Evolutionary conservation across 2,888 invertebrate genomes (phyloP), one percentile per base, ranked within the genome.

Genomic region (Macaria notata): DNA sequence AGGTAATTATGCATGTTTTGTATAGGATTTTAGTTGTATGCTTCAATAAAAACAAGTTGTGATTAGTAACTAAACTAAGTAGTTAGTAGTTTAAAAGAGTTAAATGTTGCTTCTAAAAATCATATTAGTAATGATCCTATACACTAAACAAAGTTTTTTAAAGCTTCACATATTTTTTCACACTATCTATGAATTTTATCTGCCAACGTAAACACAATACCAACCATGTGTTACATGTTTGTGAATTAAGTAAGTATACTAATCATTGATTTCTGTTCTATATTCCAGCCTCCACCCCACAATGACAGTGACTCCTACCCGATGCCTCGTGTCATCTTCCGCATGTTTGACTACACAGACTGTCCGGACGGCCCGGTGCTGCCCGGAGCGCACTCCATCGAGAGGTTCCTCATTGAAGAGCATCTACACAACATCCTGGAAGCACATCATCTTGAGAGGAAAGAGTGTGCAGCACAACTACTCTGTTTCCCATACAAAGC

Each of bases 311-410:
- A 96, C 76, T 92, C 93, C 31, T 99, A 99, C 86, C 99, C 99
- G 0, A 95, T 98, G 93, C 99, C 99, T 0, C 94, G 96, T 79
- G 98, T 98, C 1, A 96, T 99, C 41, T 99, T 98, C 85, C 94
- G 97, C 44, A 96, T 99, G 95, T 99, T 99, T 89, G 99, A 99
- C 84, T 98, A 99, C 82, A 98, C 99, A 0, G 99, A 99, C 87
- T 98, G 99, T 71, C 98, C 99, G 0, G 98, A 98, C 82, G 97
- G 94, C 0, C 96, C 97, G 0, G 94, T 96, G 46, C 88, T 99
- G 54, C 99, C 99, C 0, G 99, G 98, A 39, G 96, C 97, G 29
- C 98, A 99, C 88, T 97, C 99, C 0, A 98, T 99, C 63, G 99
- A 99, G 83, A 93, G 99, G 59, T 99, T 98, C 85, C 93, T 99